These are phyloP conservation scores for Cataglyphis hispanica DNA, from an alignment of 1,140 invertebrate species.

Conservation along the genomic window DNA sequence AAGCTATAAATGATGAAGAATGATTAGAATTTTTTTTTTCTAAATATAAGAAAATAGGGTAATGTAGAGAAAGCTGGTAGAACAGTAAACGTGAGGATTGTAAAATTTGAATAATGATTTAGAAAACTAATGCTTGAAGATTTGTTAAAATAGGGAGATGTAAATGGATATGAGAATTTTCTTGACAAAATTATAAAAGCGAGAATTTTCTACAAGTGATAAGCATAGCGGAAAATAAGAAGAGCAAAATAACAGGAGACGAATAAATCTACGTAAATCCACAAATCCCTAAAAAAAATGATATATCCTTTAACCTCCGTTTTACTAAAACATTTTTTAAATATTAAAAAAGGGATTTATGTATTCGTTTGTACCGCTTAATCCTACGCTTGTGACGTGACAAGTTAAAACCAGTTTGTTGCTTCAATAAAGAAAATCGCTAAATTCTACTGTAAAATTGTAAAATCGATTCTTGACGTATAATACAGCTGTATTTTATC, in stretches of 20 bases:
- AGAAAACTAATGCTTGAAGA: neutral
- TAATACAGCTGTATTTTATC: slow-evolving; percentile 26
- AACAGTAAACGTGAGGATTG: neutral
- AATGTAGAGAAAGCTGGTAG: neutral
- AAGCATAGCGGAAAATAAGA: neutral
- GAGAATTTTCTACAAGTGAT: slow-evolving; percentile 17
- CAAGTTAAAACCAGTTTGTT: slow-evolving; percentile 55
- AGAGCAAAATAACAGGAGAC: slow-evolving; percentile 12
- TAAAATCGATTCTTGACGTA: slow-evolving; percentile 23
- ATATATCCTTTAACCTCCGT: slow-evolving; percentile 30
- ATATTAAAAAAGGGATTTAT: slow-evolving; percentile 43
- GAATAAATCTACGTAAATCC: slow-evolving; percentile 45
- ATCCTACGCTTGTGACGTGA: slow-evolving; percentile 23
- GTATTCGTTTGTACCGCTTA: slow-evolving; percentile 49
- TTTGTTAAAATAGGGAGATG: neutral
- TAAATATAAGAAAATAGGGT: neutral
- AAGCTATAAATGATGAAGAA: slow-evolving; percentile 1
- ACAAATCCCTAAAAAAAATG: slow-evolving; percentile 30
- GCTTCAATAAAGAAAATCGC: slow-evolving; percentile 19
- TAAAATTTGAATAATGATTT: neutral
- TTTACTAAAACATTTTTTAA: slow-evolving; percentile 41
- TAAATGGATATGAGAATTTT: neutral
- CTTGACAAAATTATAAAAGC: neutral
- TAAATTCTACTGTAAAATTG: slow-evolving; percentile 43
- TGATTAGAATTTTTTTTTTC: slow-evolving; percentile 6